Conservation (phyloP, 2,113 vertebrate genomes). For the Mohoua ochrocephala region DNA sequence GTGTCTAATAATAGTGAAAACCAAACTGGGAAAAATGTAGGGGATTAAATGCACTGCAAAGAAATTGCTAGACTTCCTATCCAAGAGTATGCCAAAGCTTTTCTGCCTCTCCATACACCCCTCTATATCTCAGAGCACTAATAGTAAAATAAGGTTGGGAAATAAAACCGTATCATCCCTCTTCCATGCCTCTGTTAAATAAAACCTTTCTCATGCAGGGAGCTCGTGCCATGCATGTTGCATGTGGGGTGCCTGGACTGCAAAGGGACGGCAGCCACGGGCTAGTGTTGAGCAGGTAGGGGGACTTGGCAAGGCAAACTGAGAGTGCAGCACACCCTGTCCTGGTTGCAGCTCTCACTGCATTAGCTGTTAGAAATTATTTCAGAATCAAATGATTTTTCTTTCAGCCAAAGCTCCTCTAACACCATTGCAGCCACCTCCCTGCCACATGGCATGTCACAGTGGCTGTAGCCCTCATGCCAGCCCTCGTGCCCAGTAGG, state of each 20-base stretch:
- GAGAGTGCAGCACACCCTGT: fast-evolving
- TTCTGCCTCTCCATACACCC: not conserved
- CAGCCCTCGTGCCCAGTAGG: not conserved
- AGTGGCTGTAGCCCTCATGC: not conserved
- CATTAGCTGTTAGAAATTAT: not conserved
- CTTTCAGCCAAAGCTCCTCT: not conserved
- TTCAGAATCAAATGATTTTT: not conserved
- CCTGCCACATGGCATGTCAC: fast-evolving
- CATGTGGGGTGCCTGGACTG: not conserved
- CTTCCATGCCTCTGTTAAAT: not conserved
- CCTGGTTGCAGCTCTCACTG: not conserved
- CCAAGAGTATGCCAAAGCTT: not conserved
- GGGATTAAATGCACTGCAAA: conserved; percentile 20
- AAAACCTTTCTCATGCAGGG: not conserved
- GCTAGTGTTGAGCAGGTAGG: not conserved
- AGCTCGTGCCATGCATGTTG: fast-evolving
- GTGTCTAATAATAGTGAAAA: conserved; percentile 28
- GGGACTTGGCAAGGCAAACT: not conserved
- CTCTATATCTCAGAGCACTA: not conserved
- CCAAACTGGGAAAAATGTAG: not conserved
- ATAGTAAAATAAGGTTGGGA: conserved; percentile 16
- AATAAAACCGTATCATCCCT: not conserved
- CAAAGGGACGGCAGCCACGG: not conserved
- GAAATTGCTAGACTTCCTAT: conserved; percentile 30
- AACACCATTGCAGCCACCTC: not conserved